Evolutionary conservation across 2,888 invertebrate genomes (phyloP).

Genomic region (Acleris holmiana): DNA sequence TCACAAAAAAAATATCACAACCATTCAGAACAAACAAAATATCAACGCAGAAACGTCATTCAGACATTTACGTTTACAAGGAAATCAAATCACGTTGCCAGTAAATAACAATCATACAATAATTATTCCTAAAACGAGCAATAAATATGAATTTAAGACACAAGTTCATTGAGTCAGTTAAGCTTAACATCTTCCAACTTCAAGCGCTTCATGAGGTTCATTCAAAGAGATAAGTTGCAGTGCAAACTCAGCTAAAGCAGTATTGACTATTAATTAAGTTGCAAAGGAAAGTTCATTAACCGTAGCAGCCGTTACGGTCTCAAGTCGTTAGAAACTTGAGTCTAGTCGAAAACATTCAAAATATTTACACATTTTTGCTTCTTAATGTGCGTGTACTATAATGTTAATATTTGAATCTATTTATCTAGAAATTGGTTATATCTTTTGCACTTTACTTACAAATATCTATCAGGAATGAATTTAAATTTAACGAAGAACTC

Average conservation of each 20-base stretch:
- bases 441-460: constrained; percentile 19
- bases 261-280: constrained; percentile 6
- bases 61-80: too few species aligned
- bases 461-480: constrained; percentile 3
- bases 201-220: constrained; percentile 20
- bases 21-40: too few species aligned
- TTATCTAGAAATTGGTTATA: constrained; percentile 5
- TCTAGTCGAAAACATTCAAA: constrained; percentile 3
- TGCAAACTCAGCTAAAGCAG: background rate
- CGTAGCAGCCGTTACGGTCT: constrained; percentile 56
- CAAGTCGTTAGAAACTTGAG: constrained; percentile 54
- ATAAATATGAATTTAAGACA: background rate
- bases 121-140: background rate
- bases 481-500: background rate
- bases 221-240: constrained; percentile 18
- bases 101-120: background rate
- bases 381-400: background rate
- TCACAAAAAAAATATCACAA: too few species aligned
- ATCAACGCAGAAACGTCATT: too few species aligned
- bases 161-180: background rate
- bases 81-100: background rate
- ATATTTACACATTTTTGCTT: constrained; percentile 4
- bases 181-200: constrained; percentile 30
- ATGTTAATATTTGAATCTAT: background rate
- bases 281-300: constrained; percentile 40